Base-by-base conservation (phyloP, 2,888 invertebrate genomes). In the Lamproptera curius region DNA sequence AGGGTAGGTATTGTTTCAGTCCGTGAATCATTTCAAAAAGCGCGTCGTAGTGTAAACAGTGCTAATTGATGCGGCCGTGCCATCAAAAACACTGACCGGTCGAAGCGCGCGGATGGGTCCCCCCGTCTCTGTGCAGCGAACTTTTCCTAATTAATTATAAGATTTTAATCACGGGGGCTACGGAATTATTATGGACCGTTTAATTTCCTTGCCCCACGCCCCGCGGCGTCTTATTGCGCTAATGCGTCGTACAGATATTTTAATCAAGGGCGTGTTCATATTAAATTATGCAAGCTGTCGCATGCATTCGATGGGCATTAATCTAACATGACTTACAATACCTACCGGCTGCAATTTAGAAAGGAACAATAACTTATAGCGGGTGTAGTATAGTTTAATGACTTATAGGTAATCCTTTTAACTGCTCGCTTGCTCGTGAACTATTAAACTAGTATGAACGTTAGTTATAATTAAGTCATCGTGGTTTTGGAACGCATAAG, bases 271-370 rank as follows among this genome's bases (percentile, higher is more conserved):
- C 74, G 80, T 84, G 76, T 78, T 73, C 62, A 66, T 81, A 85
- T 84, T 84, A 83, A 84, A 85, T 85, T 87, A 85, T 85, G 84
- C 85, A 85, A 71, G 68, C 83, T 84, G 85, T 85, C 87, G 76
- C 77, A 81, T 86, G 85, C 86, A 87, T 77, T 83, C 79, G 56
- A 63, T 57, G 65, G 67, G 71, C 75, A 79, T 85, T 83, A 86
- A 87, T 86, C 80, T 76, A 41, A 55, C 61, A 72, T 79, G 80
- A 80, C 74, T 72, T 79, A 79, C 66, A 62, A 58, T 62, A 61
- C 61, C 58, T 62, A 60, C 54, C 59, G 56, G 61, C 59, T 56
- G 61, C 69, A 62, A 68, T 65, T 64, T 64, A 58, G 53, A 55
- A 53, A 55, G 57, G 55, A 60, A 63, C 56, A 54, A 63, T 68